Evolutionary conservation across 1,140 invertebrate genomes (phyloP).

Genomic region (Cryptotermes secundus): DNA sequence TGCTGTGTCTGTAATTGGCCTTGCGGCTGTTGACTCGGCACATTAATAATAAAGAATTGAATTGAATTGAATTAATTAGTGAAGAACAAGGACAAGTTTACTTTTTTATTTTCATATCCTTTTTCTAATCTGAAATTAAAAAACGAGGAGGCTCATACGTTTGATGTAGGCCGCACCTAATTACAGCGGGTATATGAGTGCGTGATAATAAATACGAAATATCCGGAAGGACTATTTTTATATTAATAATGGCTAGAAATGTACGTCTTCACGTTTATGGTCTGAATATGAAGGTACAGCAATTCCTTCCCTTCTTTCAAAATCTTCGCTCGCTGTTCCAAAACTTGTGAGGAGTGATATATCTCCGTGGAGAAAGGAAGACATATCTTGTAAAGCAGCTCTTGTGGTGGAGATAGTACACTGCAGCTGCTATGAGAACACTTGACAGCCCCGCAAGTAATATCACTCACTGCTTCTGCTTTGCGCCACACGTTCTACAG

Average conservation of each 20-base stretch:
- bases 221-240: background rate
- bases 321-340: background rate
- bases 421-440: background rate
- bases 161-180: no score
- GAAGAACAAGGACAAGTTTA: no score
- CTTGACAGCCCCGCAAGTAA: conserved; percentile 3
- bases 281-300: background rate
- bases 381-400: conserved; percentile 4
- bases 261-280: no score
- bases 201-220: background rate
- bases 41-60: no score
- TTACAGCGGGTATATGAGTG: no score
- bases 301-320: background rate
- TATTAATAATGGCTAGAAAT: no score
- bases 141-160: no score
- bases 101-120: no score
- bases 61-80: no score
- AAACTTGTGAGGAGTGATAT: background rate
- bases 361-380: background rate
- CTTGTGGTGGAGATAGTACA: background rate
- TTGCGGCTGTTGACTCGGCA: no score
- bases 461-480: background rate
- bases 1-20: no score
- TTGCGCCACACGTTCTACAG: background rate
- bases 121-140: no score